Evolutionary conservation across 2,888 invertebrate species (phyloP).

Genomic region (Pemphredon lugubris): DNA sequence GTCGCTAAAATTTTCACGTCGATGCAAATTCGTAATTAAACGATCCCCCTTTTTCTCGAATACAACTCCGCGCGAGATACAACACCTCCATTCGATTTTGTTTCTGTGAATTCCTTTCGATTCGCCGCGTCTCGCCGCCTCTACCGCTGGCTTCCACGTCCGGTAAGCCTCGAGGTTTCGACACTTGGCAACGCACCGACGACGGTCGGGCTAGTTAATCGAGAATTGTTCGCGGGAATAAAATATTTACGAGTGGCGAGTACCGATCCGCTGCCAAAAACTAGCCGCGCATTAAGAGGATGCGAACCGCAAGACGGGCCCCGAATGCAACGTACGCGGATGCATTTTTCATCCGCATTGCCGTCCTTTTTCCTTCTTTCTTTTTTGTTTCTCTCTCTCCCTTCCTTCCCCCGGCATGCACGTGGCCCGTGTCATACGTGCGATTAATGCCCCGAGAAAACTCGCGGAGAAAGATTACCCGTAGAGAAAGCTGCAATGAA

Average conservation of each 20-base stretch:
- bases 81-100: too few relatives aligned
- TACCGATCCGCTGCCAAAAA: constrained; percentile 43
- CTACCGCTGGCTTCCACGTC: too few relatives aligned
- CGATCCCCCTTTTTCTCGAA: too few relatives aligned
- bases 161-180: neutral
- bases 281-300: constrained; percentile 1
- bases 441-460: constrained; percentile 39
- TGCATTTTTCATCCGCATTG: constrained; percentile 27
- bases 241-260: constrained; percentile 39
- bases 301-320: constrained; percentile 22
- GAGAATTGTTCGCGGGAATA: constrained; percentile 37
- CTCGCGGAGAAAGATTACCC: constrained; percentile 7
- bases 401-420: constrained; percentile 21
- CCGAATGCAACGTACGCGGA: constrained; percentile 17
- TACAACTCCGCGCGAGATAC: too few relatives aligned
- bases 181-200: constrained; percentile 41
- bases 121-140: too few relatives aligned
- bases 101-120: too few relatives aligned
- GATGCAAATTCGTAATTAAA: neutral
- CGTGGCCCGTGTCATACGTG: constrained; percentile 12
- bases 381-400: neutral
- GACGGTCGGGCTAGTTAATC: constrained; percentile 42
- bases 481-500: constrained; percentile 35
- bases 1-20: neutral
- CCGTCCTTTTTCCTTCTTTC: constrained; percentile 15